These are phyloP conservation scores for Tragelaphus eurycerus DNA, from an alignment of 2,797 vertebrate species.

Conservation along the genomic window DNA sequence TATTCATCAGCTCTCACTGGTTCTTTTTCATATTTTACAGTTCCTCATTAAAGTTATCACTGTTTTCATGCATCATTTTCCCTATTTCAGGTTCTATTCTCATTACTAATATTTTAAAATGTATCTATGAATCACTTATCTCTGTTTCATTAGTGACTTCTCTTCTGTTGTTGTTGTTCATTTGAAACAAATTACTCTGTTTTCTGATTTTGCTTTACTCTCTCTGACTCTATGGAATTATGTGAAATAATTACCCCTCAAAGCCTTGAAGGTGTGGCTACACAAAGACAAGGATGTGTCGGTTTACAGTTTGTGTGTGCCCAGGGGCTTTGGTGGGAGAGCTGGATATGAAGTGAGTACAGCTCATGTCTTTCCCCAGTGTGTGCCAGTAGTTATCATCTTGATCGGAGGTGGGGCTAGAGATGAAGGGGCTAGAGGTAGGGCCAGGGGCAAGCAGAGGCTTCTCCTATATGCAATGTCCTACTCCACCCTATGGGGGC, in stretches of 20 bases:
- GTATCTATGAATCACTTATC: background rate
- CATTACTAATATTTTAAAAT: background rate
- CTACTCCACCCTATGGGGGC: background rate
- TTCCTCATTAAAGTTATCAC: background rate
- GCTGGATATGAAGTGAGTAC: background rate
- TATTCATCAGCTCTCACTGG: background rate
- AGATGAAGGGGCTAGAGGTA: background rate
- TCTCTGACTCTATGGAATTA: background rate
- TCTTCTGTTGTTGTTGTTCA: background rate
- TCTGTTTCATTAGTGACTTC: background rate
- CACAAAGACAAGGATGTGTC: too few relatives aligned
- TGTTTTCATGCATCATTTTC: background rate
- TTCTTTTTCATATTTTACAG: background rate
- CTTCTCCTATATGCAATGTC: background rate
- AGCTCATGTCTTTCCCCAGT: background rate
- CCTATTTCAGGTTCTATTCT: background rate
- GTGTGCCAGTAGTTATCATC: background rate
- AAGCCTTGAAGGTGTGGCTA: background rate
- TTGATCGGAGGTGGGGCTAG: background rate
- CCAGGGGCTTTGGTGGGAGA: background rate
- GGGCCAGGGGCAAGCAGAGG: background rate
- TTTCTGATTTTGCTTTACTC: background rate
- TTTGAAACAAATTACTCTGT: background rate
- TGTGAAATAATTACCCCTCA: background rate
- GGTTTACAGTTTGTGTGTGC: background rate